Percentiles rank a stretch among this genome's conserved stretches.
Conservation (phyloP, 1,140 invertebrate genomes). For the Ctenoplectra terminalis region DNA sequence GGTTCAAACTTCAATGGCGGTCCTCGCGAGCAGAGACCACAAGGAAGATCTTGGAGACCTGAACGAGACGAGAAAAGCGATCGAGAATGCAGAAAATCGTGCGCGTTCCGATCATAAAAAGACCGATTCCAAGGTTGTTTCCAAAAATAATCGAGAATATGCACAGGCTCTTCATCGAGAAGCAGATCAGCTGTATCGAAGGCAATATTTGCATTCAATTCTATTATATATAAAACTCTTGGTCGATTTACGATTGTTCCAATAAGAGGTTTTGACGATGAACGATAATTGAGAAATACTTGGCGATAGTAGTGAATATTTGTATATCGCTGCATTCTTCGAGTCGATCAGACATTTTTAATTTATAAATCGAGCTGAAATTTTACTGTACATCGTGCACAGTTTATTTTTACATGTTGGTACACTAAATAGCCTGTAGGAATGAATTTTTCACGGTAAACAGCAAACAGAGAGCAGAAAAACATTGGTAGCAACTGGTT, state of each 20-base stretch:
- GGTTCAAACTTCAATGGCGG: conserved; percentile 32
- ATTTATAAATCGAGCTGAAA: too few species aligned
- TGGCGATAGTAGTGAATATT: too few species aligned
- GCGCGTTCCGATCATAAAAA: conserved; percentile 22
- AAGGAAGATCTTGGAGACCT: conserved; percentile 15
- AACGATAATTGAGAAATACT: too few species aligned
- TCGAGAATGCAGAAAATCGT: conserved; percentile 51
- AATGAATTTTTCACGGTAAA: too few species aligned
- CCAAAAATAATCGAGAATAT: conserved; percentile 54
- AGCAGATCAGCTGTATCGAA: conserved; percentile 70
- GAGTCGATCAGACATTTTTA: too few species aligned
- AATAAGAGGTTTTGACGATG: too few species aligned
- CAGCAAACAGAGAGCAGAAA: background rate
- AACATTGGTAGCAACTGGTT: background rate
- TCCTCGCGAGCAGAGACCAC: background rate
- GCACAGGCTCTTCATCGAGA: conserved; percentile 71
- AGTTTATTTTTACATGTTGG: too few species aligned
- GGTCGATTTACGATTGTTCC: too few species aligned
- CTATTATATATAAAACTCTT: too few species aligned
- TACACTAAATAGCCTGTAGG: too few species aligned
- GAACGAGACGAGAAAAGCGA: conserved; percentile 39
- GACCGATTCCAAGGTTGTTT: background rate
- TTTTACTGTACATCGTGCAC: too few species aligned
- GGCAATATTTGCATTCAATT: conserved; percentile 49
- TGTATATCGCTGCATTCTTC: too few species aligned